These are phyloP conservation scores for Lycia hirtaria DNA, from an alignment of 2,888 invertebrate species.

Conservation along the genomic window DNA sequence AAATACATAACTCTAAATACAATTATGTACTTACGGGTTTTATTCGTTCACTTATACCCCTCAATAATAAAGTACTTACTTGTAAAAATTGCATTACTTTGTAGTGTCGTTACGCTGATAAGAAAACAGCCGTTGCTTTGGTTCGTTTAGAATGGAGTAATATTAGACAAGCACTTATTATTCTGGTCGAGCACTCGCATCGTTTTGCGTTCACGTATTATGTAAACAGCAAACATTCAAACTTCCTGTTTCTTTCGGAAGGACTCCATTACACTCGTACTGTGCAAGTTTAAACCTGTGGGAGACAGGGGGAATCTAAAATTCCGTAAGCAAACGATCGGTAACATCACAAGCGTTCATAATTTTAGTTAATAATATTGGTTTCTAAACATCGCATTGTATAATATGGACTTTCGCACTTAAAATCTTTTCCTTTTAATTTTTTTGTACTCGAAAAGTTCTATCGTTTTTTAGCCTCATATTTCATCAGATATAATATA, in stretches of 20 bases:
- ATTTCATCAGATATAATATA: no score
- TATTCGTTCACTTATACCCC: no score
- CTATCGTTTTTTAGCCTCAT: no score
- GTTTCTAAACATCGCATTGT: neutral
- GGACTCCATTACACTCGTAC: slow-evolving; percentile 16
- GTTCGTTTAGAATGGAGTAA: neutral
- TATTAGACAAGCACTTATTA: neutral
- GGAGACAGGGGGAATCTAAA: neutral
- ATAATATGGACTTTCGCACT: no score
- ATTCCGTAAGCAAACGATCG: neutral
- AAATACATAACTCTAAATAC: no score
- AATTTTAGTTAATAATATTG: neutral
- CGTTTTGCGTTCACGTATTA: slow-evolving; percentile 8
- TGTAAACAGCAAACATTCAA: slow-evolving; percentile 9
- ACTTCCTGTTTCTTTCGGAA: slow-evolving; percentile 3
- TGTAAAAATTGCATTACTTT: neutral
- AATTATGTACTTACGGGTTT: no score
- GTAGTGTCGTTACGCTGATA: neutral
- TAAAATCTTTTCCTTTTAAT: no score
- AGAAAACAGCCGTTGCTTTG: neutral
- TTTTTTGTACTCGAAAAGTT: no score
- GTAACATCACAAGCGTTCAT: slow-evolving; percentile 9
- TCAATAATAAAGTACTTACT: no score
- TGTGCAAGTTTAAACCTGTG: slow-evolving; percentile 2
- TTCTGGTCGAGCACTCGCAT: neutral